A percentile compares a stretch with the other conserved stretches of the same genome.
Evolutionary conservation across 1,140 invertebrate species (phyloP).

Genomic region (Neocloeon triangulifer): DNA sequence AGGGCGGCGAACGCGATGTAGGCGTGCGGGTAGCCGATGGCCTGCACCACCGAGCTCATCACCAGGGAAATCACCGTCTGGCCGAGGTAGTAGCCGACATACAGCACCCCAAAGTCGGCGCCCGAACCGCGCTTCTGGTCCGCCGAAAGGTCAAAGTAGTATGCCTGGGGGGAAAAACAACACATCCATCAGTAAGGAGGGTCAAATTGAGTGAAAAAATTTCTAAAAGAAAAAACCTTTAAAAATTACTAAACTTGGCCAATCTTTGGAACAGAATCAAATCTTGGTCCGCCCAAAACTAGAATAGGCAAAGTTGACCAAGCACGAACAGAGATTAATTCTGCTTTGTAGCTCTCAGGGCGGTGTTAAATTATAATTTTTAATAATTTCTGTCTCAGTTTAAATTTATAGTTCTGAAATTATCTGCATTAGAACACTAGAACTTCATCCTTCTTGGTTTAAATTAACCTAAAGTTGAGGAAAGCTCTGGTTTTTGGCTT

Average conservation of each 20-base stretch:
- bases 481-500: too few species aligned
- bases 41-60: constrained; percentile 22
- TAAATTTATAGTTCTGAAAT: too few species aligned
- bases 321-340: neutral
- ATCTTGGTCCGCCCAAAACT: too few species aligned
- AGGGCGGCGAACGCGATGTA: constrained; percentile 18
- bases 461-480: too few species aligned
- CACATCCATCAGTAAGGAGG: too few species aligned
- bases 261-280: neutral
- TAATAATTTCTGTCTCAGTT: too few species aligned
- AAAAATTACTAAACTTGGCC: neutral
- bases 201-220: neutral
- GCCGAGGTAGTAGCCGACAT: constrained; percentile 22
- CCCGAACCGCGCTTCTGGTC: constrained; percentile 16
- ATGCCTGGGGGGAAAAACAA: too few species aligned
- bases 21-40: constrained; percentile 16
- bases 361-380: too few species aligned
- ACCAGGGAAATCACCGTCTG: constrained; percentile 21
- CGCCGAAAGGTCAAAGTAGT: constrained; percentile 1
- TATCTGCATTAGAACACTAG: too few species aligned
- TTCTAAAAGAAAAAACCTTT: neutral
- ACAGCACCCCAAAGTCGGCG: constrained; percentile 20
- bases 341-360: too few species aligned
- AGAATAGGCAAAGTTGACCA: neutral
- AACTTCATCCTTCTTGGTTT: too few species aligned